These are phyloP conservation scores for Pagrus major DNA, from an alignment of 2,113 vertebrate genomes.

Conservation along the genomic window DNA sequence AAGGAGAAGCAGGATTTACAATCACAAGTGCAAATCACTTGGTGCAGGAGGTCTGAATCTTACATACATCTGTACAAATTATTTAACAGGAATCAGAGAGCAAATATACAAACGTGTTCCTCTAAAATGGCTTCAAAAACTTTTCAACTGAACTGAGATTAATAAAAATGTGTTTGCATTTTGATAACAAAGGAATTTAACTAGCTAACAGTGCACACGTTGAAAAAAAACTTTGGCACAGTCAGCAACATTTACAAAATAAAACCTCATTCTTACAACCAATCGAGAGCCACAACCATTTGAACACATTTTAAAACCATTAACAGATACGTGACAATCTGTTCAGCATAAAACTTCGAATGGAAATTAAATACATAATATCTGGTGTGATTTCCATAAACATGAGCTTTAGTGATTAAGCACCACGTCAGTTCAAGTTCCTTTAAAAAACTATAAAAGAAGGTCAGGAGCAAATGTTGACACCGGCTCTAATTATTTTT, in stretches of 20 bases:
- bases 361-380: not conserved
- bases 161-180: not conserved
- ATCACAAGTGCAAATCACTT: constrained; percentile 6
- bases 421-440: constrained; percentile 6
- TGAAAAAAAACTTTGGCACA: constrained; percentile 41
- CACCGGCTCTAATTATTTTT: not conserved
- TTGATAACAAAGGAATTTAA: not conserved
- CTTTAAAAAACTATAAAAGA: not conserved
- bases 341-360: not conserved
- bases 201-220: not conserved
- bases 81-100: not conserved
- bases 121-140: not conserved
- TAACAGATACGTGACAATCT: not conserved
- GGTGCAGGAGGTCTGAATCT: not conserved
- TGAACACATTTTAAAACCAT: not conserved
- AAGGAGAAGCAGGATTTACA: constrained; percentile 19
- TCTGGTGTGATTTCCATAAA: not conserved
- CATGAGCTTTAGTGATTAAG: not conserved
- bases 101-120: constrained; percentile 3
- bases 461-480: not conserved
- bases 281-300: not conserved
- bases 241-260: constrained; percentile 12
- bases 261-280: not conserved
- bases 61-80: not conserved
- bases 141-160: not conserved